Evolutionary conservation across 2,113 vertebrate species (phyloP).

Genomic region (Corydoras sp.): DNA sequence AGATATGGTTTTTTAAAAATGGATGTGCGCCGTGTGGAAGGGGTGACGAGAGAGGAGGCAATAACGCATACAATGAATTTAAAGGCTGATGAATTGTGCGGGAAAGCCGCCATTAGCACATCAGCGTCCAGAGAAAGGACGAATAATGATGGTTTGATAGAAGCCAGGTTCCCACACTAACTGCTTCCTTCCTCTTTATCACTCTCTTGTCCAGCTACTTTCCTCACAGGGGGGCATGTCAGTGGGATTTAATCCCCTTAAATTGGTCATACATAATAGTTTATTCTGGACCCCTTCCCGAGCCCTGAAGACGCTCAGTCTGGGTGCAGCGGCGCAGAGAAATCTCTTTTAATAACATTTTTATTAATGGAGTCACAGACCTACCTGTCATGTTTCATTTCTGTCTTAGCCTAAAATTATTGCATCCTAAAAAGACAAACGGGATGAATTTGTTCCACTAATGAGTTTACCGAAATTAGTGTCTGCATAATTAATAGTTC

Average conservation of each 20-base stretch:
- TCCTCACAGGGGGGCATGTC: background rate
- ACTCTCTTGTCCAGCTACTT: background rate
- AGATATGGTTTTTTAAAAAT: background rate
- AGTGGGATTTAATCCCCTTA: background rate
- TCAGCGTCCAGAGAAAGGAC: no score
- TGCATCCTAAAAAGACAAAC: no score
- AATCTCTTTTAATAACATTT: background rate
- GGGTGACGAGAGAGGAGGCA: no score
- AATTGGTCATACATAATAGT: background rate
- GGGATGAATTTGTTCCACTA: no score
- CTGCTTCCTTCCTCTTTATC: background rate
- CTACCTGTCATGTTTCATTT: background rate
- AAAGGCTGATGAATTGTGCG: no score
- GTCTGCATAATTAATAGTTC: no score
- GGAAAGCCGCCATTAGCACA: no score
- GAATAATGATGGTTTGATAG: background rate
- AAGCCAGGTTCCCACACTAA: constrained; percentile 1
- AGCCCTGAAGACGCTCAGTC: background rate
- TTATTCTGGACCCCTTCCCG: background rate
- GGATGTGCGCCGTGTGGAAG: background rate
- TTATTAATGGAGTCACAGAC: no score
- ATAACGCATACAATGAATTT: no score
- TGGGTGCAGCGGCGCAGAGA: constrained; percentile 21
- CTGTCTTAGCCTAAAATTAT: no score
- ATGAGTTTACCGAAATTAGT: no score